Evolutionary conservation across 2,888 invertebrate genomes (phyloP).

Genomic region (Onthophagus sagittarius): DNA sequence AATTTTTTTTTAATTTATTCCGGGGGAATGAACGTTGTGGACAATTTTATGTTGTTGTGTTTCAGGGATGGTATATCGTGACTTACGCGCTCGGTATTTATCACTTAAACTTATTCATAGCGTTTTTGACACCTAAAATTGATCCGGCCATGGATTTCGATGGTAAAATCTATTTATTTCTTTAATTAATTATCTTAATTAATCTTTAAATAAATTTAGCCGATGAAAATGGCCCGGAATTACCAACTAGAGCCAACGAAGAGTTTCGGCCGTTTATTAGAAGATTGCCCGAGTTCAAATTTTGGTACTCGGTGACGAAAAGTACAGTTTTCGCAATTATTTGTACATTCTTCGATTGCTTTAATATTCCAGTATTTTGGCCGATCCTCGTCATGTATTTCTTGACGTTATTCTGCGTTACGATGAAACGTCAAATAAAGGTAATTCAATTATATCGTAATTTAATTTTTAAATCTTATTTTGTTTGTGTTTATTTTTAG

Average conservation of each 20-base stretch:
- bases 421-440: constrained; percentile 99
- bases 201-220: constrained; percentile 44
- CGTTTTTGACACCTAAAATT: constrained; percentile 98
- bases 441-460: constrained; percentile 57
- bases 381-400: constrained; percentile 99
- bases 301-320: constrained; percentile 96
- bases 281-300: constrained; percentile 98
- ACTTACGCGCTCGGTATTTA: constrained; percentile 99
- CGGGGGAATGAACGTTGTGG: neutral
- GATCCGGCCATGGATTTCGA: constrained; percentile 96
- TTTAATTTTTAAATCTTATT: constrained; percentile 4
- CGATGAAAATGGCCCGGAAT: constrained; percentile 83
- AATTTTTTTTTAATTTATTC: constrained; percentile 7
- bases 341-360: constrained; percentile 95
- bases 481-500: constrained; percentile 56
- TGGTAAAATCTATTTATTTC: constrained; percentile 55
- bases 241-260: constrained; percentile 93
- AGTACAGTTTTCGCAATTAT: constrained; percentile 85
- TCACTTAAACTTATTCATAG: constrained; percentile 98
- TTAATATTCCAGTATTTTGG: constrained; percentile 99
- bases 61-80: constrained; percentile 98
- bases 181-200: neutral
- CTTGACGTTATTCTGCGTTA: constrained; percentile 95
- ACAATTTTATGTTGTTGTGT: constrained; percentile 10
- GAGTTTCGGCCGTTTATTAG: constrained; percentile 98